A percentile compares a stretch with the other conserved stretches of the same genome.
Conservation (phyloP, 1,140 invertebrate genomes). For the Temnothorax longispinosus region DNA sequence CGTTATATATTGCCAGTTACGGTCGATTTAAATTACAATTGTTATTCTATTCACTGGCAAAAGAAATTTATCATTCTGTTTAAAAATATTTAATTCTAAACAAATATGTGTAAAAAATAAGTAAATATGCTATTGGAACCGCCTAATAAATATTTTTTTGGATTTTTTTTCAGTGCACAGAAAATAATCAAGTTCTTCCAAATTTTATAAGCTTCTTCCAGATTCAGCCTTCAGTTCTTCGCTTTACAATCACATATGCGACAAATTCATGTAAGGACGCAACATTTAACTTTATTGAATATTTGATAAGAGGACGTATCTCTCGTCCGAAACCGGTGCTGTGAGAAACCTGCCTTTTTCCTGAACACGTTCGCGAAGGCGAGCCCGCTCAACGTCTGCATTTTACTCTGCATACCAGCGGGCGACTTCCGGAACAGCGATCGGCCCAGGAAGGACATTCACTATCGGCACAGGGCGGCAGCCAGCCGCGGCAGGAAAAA, state of each 20-base stretch:
- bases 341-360: constrained; percentile 79
- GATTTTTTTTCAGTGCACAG: too few relatives aligned
- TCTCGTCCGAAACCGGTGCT: constrained; percentile 12
- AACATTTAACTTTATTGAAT: not conserved
- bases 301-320: not conserved
- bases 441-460: constrained; percentile 32
- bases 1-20: too few relatives aligned
- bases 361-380: constrained; percentile 81
- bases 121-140: too few relatives aligned
- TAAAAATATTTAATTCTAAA: too few relatives aligned
- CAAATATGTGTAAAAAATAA: too few relatives aligned
- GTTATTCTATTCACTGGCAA: too few relatives aligned
- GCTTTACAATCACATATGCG: not conserved
- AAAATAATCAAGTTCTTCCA: not conserved
- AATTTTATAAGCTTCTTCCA: not conserved
- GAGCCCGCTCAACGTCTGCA: constrained; percentile 79
- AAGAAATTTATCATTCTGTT: too few relatives aligned
- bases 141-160: too few relatives aligned
- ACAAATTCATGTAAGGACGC: not conserved
- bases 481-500: constrained; percentile 16
- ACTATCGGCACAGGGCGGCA: constrained; percentile 35
- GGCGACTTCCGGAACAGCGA: constrained; percentile 17
- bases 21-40: too few relatives aligned
- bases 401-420: constrained; percentile 72
- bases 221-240: not conserved